These are phyloP conservation scores for Mythimna lalbum DNA, from an alignment of 2,888 invertebrate species.

Conservation along the genomic window DNA sequence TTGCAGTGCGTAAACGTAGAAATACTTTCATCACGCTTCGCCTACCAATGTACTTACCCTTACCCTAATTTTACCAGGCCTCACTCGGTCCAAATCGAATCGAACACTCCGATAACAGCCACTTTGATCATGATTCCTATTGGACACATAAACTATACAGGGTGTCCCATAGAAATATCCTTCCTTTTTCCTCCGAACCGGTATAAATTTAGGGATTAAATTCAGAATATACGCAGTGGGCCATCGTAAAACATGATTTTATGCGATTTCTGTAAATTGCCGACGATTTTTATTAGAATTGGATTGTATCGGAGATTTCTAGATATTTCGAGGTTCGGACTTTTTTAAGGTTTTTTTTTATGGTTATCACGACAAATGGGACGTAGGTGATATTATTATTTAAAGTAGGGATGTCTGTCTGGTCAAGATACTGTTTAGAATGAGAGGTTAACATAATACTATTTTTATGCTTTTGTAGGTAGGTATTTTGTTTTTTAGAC, in stretches of 20 bases:
- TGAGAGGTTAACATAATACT: not conserved
- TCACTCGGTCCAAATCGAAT: constrained; percentile 3
- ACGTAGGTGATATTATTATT: constrained; percentile 26
- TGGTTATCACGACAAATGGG: constrained; percentile 12
- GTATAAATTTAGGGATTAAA: constrained; percentile 60
- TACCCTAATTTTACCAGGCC: constrained; percentile 10
- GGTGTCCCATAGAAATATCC: constrained; percentile 67
- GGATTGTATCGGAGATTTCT: constrained; percentile 61
- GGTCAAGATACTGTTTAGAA: not conserved
- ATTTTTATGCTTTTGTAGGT: not conserved
- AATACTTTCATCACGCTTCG: not conserved
- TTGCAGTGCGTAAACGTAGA: too few species aligned
- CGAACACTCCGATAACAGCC: constrained; percentile 40
- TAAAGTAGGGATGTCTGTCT: not conserved
- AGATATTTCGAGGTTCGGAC: constrained; percentile 35
- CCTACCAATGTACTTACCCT: too few species aligned
- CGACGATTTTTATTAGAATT: constrained; percentile 68
- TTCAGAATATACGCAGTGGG: constrained; percentile 68
- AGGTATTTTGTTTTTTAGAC: too few species aligned
- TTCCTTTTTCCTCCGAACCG: constrained; percentile 17
- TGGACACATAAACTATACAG: constrained; percentile 69
- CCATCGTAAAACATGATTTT: constrained; percentile 76
- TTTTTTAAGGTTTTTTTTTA: constrained; percentile 28
- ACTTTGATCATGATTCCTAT: constrained; percentile 72
- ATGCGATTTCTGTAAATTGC: constrained; percentile 65